Evolutionary conservation across 2,888 invertebrate genomes (phyloP).

Genomic region (Drosophila glabriapex): DNA sequence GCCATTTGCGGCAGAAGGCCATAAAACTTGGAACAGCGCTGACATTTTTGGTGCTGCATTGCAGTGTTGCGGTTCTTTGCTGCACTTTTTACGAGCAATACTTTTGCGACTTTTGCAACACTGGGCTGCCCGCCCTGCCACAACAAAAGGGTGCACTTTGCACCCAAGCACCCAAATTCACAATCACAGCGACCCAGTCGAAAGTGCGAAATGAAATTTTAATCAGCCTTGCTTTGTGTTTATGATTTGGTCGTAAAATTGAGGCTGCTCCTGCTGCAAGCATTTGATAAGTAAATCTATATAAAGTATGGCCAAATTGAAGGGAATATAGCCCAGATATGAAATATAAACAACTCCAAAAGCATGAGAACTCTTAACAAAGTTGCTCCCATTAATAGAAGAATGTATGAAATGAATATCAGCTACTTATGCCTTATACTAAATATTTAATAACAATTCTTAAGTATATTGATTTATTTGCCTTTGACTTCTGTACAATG

Average conservation of each 20-base stretch:
- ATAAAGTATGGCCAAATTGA: not conserved
- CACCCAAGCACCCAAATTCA: conserved; percentile 5
- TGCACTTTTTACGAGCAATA: conserved; percentile 67
- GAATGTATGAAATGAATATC: not conserved
- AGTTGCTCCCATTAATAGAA: no score
- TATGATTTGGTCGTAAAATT: conserved; percentile 62
- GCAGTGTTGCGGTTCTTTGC: conserved; percentile 63
- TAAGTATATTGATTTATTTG: not conserved
- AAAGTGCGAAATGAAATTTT: conserved; percentile 77
- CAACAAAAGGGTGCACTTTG: not conserved
- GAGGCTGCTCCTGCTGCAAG: conserved; percentile 13
- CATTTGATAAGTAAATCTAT: conserved; percentile 20
- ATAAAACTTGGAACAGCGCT: conserved; percentile 66
- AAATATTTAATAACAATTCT: not conserved
- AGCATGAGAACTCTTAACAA: not conserved
- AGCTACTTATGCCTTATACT: not conserved
- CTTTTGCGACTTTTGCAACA: conserved; percentile 45
- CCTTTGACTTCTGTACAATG: not conserved
- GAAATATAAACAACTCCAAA: not conserved
- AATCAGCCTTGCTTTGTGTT: conserved; percentile 56
- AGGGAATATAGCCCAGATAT: not conserved
- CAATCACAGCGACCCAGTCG: conserved; percentile 66
- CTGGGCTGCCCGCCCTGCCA: not conserved
- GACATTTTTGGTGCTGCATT: conserved; percentile 74
- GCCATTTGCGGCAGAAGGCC: conserved; percentile 54